phyloP scores from a whole-genome alignment of 2,888 invertebrate genomes.

The Trichogramma dendrolimi region DNA sequence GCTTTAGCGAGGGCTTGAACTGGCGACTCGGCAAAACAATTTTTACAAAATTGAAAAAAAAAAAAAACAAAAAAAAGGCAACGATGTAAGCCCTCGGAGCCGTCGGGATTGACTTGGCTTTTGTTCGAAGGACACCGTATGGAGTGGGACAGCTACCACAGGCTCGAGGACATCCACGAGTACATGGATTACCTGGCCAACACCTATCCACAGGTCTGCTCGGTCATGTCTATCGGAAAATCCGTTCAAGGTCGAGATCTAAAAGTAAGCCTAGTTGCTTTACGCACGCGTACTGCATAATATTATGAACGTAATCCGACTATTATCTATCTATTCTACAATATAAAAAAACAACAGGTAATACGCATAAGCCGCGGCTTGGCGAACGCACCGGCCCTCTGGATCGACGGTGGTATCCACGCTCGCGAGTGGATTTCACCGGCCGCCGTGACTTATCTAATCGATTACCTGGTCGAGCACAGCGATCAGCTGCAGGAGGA shows the following conservation, averaged over 20 bases:
- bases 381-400: constrained; percentile 60
- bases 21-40: neutral
- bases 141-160: constrained; percentile 77
- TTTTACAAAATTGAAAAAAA: neutral
- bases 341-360: constrained; percentile 32
- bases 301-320: neutral
- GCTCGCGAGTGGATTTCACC: constrained; percentile 88
- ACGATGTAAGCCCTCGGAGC: neutral
- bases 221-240: constrained; percentile 69
- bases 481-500: constrained; percentile 66
- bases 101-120: neutral
- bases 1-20: constrained; percentile 5
- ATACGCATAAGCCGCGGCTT: constrained; percentile 68
- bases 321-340: neutral
- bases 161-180: constrained; percentile 64
- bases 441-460: constrained; percentile 72
- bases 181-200: constrained; percentile 70
- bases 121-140: constrained; percentile 56
- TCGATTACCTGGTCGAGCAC: constrained; percentile 67
- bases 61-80: constrained; percentile 1
- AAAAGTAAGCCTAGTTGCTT: constrained; percentile 51
- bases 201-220: constrained; percentile 69
- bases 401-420: constrained; percentile 78
- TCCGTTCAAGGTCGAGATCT: constrained; percentile 71
- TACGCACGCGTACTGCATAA: neutral